Evolutionary conservation across 2,888 invertebrate species (phyloP).

Genomic region (Pilophorus perplexus): DNA sequence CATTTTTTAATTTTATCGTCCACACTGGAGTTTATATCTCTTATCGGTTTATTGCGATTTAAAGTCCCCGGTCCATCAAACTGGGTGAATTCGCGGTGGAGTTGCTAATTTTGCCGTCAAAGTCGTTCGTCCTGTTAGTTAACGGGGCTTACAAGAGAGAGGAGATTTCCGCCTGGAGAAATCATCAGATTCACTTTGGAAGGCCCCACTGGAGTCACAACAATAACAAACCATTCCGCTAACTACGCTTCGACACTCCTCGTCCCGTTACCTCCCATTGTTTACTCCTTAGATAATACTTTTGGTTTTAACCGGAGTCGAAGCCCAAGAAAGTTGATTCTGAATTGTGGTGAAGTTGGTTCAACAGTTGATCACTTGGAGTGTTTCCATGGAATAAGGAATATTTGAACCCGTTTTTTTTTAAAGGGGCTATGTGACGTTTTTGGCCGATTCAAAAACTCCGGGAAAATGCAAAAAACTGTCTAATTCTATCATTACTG

Average conservation of each 20-base stretch:
- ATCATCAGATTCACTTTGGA: constrained; percentile 15
- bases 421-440: too few relatives aligned
- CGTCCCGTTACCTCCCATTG: constrained; percentile 12
- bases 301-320: neutral
- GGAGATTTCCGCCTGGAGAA: constrained; percentile 13
- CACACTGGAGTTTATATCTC: neutral
- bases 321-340: neutral
- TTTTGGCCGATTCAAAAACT: too few relatives aligned
- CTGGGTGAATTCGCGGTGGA: neutral
- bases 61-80: neutral
- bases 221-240: constrained; percentile 20
- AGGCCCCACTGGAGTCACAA: constrained; percentile 14
- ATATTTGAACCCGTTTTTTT: too few relatives aligned
- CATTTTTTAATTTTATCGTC: too few relatives aligned
- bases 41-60: neutral
- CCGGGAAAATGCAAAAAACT: too few relatives aligned
- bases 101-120: too few relatives aligned
- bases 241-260: constrained; percentile 1
- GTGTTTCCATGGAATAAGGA: too few relatives aligned
- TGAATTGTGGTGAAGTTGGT: too few relatives aligned
- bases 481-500: too few relatives aligned
- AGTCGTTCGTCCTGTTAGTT: neutral
- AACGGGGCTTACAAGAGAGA: constrained; percentile 3
- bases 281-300: constrained; percentile 12
- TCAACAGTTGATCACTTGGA: too few relatives aligned